phyloP scores from a whole-genome alignment of 2,888 invertebrate genomes.

The Drosophila nigritarsus region DNA sequence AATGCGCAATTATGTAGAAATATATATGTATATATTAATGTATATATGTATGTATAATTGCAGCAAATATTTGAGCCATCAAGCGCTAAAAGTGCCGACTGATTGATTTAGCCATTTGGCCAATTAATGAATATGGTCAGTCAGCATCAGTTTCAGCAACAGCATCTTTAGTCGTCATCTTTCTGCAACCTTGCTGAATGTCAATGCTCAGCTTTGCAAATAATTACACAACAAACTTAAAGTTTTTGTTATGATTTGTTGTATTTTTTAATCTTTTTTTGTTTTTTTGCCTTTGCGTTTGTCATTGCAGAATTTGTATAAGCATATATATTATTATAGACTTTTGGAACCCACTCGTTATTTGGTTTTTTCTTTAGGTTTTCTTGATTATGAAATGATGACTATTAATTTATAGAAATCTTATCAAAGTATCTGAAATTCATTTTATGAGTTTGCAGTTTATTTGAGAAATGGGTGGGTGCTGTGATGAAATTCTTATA shows the following conservation, averaged over 20 bases:
- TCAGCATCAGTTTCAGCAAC: conserved; percentile 1
- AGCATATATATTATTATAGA: conserved; percentile 8
- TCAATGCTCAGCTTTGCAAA: conserved; percentile 44
- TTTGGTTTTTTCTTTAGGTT: not conserved
- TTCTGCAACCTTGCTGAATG: conserved; percentile 64
- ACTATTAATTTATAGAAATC: not conserved
- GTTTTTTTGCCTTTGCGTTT: conserved; percentile 1
- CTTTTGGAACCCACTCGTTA: not conserved
- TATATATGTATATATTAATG: not conserved
- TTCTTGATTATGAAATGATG: conserved; percentile 18
- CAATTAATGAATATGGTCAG: conserved; percentile 7
- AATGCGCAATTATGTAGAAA: conserved; percentile 10
- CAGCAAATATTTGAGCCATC: conserved; percentile 38
- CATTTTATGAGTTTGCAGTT: not conserved
- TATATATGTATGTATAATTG: conserved; percentile 1
- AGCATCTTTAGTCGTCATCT: conserved; percentile 1
- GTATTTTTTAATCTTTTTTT: conserved; percentile 1
- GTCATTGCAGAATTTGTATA: conserved; percentile 38
- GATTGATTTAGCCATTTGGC: conserved; percentile 46
- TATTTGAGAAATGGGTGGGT: not conserved
- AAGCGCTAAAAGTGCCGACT: conserved; percentile 11
- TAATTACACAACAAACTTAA: conserved; percentile 52
- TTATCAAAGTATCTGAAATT: not conserved
- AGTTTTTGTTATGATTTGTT: conserved; percentile 23
- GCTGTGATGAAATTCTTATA: not conserved